phyloP scores from a whole-genome alignment of 2,113 vertebrate genomes.

The Prietella phreatophila region DNA sequence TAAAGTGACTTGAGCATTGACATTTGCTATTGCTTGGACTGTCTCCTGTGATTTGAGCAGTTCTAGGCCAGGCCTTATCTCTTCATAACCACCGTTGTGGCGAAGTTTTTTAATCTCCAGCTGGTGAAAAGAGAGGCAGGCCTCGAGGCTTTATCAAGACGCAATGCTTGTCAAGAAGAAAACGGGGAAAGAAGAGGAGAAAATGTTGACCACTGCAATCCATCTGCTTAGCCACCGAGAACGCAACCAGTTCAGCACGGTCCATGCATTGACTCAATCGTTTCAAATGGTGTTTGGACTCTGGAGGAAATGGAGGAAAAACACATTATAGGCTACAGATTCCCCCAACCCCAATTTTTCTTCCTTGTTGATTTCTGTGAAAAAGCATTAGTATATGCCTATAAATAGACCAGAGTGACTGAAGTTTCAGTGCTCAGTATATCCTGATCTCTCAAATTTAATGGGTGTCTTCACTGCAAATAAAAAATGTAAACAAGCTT shows the following conservation, averaged over 20 bases:
- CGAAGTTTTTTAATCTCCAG: constrained; percentile 60
- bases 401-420: background rate
- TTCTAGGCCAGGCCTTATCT: constrained; percentile 58
- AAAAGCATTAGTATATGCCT: background rate
- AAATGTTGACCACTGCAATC: constrained; percentile 22
- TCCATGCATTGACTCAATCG: background rate
- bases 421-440: background rate
- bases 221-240: constrained; percentile 27
- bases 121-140: constrained; percentile 32
- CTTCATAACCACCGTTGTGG: constrained; percentile 50
- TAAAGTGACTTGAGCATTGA: background rate
- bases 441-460: background rate
- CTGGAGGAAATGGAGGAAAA: background rate
- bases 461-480: too few relatives aligned
- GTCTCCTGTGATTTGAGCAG: constrained; percentile 51
- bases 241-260: background rate
- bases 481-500: background rate
- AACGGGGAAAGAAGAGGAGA: background rate
- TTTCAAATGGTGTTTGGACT: constrained; percentile 19
- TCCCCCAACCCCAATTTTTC: background rate
- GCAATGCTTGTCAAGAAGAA: constrained; percentile 12
- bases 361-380: background rate
- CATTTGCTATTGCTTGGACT: background rate
- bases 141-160: constrained; percentile 59
- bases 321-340: background rate